These are phyloP conservation scores for Nycticebus coucang DNA, from an alignment of 2,113 vertebrate species.

Conservation along the genomic window DNA sequence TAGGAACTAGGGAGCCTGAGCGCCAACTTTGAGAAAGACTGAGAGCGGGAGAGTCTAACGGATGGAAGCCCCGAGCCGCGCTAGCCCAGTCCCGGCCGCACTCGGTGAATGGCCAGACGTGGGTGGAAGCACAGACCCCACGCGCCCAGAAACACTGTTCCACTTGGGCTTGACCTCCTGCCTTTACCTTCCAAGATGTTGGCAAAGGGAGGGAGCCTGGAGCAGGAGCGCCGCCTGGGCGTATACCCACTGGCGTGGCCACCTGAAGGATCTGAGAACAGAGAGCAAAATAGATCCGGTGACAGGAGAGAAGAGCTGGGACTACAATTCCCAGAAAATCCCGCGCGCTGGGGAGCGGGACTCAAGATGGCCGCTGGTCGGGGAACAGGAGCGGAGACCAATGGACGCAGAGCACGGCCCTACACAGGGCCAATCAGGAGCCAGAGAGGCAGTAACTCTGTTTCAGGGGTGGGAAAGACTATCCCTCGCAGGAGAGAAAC, in stretches of 20 bases:
- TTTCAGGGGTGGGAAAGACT: neutral
- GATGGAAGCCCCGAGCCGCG: neutral
- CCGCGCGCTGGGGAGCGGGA: neutral
- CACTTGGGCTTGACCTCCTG: neutral
- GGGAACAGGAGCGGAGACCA: neutral
- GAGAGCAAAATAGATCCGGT: neutral
- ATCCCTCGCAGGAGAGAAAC: accelerated
- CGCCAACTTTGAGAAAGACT: neutral
- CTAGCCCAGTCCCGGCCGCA: neutral
- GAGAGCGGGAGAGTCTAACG: neutral
- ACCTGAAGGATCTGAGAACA: neutral
- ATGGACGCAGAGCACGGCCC: neutral
- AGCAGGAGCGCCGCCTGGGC: constrained; percentile 9
- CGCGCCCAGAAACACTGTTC: constrained; percentile 20
- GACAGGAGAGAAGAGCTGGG: accelerated
- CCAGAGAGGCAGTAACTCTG: accelerated
- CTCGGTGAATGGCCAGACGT: neutral
- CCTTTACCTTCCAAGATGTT: constrained; percentile 73
- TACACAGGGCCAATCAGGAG: constrained; percentile 1
- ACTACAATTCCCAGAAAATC: constrained; percentile 70
- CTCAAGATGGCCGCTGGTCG: neutral
- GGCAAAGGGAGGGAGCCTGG: constrained; percentile 48
- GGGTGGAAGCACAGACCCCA: constrained; percentile 25
- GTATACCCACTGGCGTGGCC: neutral
- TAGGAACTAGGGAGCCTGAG: neutral